phyloP scores from a whole-genome alignment of 2,113 vertebrate species.

The Ceratotherium simum region DNA sequence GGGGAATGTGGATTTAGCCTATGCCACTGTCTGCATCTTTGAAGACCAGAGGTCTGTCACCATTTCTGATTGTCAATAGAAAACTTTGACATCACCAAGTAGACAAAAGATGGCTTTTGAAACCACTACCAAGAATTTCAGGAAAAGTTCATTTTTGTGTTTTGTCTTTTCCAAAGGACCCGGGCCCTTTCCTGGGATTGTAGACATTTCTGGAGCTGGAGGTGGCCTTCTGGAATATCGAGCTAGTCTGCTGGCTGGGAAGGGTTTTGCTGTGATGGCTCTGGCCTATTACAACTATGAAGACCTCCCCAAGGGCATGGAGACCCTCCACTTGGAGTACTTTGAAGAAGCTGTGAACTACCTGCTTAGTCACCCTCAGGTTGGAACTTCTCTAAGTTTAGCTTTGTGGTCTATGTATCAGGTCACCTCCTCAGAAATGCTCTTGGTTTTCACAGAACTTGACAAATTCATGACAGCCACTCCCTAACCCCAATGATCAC shows the following conservation, averaged over 20 bases:
- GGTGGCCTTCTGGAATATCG: constrained; percentile 90
- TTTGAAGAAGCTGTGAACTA: constrained; percentile 92
- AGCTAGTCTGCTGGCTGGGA: constrained; percentile 91
- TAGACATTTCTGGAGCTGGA: constrained; percentile 90
- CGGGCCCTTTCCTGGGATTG: constrained; percentile 90
- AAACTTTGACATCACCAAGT: background rate
- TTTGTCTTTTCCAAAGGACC: constrained; percentile 81
- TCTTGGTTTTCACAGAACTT: constrained; percentile 16
- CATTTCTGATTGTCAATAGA: constrained; percentile 9
- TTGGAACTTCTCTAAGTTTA: constrained; percentile 59
- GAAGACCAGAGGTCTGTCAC: background rate
- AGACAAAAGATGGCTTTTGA: background rate
- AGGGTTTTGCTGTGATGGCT: constrained; percentile 91
- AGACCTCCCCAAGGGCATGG: constrained; percentile 88
- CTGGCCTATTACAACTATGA: constrained; percentile 89
- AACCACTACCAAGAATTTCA: background rate
- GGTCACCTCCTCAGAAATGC: background rate
- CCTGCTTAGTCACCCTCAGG: constrained; percentile 85
- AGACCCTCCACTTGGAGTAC: constrained; percentile 90
- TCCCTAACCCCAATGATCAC: background rate
- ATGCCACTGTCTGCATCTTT: background rate
- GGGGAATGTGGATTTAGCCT: background rate
- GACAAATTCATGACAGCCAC: background rate
- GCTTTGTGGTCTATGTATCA: background rate
- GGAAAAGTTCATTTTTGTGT: background rate